Evolutionary conservation across 1,140 invertebrate genomes (phyloP).

Genomic region (Amyelois transitella): DNA sequence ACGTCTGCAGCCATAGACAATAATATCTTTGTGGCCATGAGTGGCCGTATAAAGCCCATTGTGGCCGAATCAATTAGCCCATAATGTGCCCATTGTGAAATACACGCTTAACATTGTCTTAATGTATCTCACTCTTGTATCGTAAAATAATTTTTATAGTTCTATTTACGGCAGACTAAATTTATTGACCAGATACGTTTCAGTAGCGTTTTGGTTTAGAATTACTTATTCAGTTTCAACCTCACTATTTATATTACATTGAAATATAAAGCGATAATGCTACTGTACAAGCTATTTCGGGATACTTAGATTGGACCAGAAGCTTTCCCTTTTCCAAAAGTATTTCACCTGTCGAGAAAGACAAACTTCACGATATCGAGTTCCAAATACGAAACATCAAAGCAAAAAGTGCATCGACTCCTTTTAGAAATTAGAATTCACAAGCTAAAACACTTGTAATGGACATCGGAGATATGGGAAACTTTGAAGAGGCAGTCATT

Average conservation of each 20-base stretch:
- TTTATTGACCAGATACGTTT: conserved; percentile 66
- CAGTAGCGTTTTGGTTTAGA: conserved; percentile 55
- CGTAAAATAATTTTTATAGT: conserved; percentile 70
- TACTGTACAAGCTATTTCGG: background rate
- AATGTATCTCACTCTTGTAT: conserved; percentile 67
- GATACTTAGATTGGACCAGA: background rate
- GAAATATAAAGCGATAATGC: conserved; percentile 1
- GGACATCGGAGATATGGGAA: conserved; percentile 55
- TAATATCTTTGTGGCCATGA: conserved; percentile 61
- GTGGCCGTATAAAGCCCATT: conserved; percentile 61
- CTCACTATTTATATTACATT: conserved; percentile 1
- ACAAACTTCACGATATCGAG: conserved; percentile 24
- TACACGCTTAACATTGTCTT: conserved; percentile 65
- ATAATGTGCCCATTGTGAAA: conserved; percentile 68
- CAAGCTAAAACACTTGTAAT: conserved; percentile 47
- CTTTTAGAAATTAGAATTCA: conserved; percentile 44
- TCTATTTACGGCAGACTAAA: conserved; percentile 62
- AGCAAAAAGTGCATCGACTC: conserved; percentile 48
- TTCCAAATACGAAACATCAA: conserved; percentile 55
- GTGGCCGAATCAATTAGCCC: conserved; percentile 67
- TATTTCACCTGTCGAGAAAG: conserved; percentile 39
- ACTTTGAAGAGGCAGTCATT: conserved; percentile 64
- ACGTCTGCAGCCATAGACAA: conserved; percentile 68
- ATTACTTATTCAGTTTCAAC: conserved; percentile 30
- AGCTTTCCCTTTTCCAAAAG: background rate